A percentile compares a stretch with the other conserved stretches of the same genome.
Evolutionary conservation across 2,797 vertebrate species (phyloP).

Genomic region (Toxotes lorentzi): DNA sequence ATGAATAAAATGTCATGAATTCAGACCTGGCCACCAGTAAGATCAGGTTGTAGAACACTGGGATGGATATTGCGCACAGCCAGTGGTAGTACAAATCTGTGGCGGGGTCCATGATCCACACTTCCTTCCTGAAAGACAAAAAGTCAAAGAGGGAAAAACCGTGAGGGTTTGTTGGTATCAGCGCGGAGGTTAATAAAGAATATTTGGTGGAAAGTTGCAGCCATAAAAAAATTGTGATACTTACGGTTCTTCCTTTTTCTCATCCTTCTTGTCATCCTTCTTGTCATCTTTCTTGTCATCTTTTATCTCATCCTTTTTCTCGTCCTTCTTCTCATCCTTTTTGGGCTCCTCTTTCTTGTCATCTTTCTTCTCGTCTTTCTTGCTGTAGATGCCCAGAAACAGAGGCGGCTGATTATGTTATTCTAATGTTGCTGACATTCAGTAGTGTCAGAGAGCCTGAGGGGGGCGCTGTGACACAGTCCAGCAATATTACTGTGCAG

Average conservation of each 20-base stretch:
- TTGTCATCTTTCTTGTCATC: constrained; percentile 69
- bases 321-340: constrained; percentile 68
- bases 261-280: constrained; percentile 68
- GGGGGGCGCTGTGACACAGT: constrained; percentile 32
- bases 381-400: constrained; percentile 65
- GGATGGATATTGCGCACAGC: constrained; percentile 88
- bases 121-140: constrained; percentile 84
- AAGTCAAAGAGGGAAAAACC: neutral
- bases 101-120: constrained; percentile 92
- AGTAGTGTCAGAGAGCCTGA: constrained; percentile 2
- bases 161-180: neutral
- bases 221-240: neutral
- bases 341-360: constrained; percentile 49
- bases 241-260: constrained; percentile 32
- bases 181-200: too few species aligned
- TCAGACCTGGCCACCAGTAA: constrained; percentile 93
- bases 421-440: neutral
- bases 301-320: constrained; percentile 68
- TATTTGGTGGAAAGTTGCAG: neutral
- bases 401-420: neutral
- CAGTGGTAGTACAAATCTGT: constrained; percentile 93
- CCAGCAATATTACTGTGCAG: neutral
- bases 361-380: constrained; percentile 56
- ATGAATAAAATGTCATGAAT: neutral
- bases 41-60: constrained; percentile 96